phyloP scores from a whole-genome alignment of 2,888 invertebrate species.

The Polydrusus tereticollis region DNA sequence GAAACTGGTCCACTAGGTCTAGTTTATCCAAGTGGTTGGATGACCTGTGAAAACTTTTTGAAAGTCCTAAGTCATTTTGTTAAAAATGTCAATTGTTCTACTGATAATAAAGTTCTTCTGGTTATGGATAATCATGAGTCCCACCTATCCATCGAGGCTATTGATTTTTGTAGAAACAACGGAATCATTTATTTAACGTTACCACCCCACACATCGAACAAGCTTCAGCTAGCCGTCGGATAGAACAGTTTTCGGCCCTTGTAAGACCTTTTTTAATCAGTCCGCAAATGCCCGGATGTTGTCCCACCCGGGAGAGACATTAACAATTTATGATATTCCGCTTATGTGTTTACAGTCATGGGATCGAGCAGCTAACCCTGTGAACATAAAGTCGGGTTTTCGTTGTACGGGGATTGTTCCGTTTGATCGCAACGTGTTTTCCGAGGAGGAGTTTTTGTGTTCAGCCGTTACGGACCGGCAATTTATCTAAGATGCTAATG shows the following conservation, averaged over 20 bases:
- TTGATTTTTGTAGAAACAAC: slow-evolving; percentile 54
- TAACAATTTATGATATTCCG: slow-evolving; percentile 27
- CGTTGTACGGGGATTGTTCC: not conserved
- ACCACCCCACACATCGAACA: slow-evolving; percentile 44
- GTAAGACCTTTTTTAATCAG: slow-evolving; percentile 36
- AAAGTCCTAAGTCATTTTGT: slow-evolving; percentile 36
- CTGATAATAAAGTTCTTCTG: slow-evolving; percentile 50
- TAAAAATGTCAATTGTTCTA: slow-evolving; percentile 16
- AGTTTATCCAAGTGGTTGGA: slow-evolving; percentile 55
- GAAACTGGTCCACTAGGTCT: slow-evolving; percentile 49
- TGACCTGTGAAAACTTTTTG: slow-evolving; percentile 22
- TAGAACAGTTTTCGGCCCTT: slow-evolving; percentile 42
- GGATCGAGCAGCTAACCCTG: slow-evolving; percentile 41
- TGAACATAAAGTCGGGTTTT: slow-evolving; percentile 41
- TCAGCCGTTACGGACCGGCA: not conserved
- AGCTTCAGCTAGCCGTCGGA: not conserved
- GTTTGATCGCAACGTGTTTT: not conserved
- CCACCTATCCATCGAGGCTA: slow-evolving; percentile 36
- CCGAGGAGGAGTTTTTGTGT: not conserved
- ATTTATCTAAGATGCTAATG: not conserved
- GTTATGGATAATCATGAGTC: too few species aligned
- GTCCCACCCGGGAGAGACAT: not conserved
- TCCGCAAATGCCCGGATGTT: slow-evolving; percentile 9
- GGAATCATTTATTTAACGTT: slow-evolving; percentile 57
- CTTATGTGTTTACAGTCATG: slow-evolving; percentile 34